Evolutionary conservation across 2,113 vertebrate genomes (phyloP), one percentile per base, ranked within the genome.

Genomic region (Mesocricetus auratus): DNA sequence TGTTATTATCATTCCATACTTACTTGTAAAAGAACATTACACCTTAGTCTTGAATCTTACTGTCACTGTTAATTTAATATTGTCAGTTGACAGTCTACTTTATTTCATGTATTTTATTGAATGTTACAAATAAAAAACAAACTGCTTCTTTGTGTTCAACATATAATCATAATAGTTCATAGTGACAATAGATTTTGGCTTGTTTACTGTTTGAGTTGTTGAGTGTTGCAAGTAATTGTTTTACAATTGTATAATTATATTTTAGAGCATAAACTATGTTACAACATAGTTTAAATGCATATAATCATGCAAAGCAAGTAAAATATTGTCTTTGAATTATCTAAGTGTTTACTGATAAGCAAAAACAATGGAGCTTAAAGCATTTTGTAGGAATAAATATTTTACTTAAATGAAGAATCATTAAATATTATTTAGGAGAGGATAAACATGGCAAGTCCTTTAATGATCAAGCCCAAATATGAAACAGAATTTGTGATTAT

Each of bases 361-460:
- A 31, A 93, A 96, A 64, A 90, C 16, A 24, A 26, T 74, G 26
- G n/a, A 68, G 13, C 26, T 91, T 91, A 73, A 94, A 26, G 33
- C 17, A 6, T 79, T 93, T 94, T 50, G 22, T 53, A 91, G 83
- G 79, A 79, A 69, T 9, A 50, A 90, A 81, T 36, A 62, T 86
- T 97, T 79, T 96, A 77, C 94, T 97, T 87, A 89, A 62, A 85
- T 56, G 58, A 42, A 0, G 95, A 96, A 64, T 64, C 39, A 93
- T 95, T 97, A 96, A 91, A 77, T 86, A 77, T 82, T 97, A 95
- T 91, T 97, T 82, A 91, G 89, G 58, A 89, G 47, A 79, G 17
- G 75, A 64, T 94, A 95, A 96, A 86, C n/a, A 56, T 83, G 33
- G 73, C 33, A 81, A 66, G 58, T 94, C 53, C 96, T 86, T 90